phyloP scores from a whole-genome alignment of 1,140 invertebrate species.

The Triops longicaudatus region DNA sequence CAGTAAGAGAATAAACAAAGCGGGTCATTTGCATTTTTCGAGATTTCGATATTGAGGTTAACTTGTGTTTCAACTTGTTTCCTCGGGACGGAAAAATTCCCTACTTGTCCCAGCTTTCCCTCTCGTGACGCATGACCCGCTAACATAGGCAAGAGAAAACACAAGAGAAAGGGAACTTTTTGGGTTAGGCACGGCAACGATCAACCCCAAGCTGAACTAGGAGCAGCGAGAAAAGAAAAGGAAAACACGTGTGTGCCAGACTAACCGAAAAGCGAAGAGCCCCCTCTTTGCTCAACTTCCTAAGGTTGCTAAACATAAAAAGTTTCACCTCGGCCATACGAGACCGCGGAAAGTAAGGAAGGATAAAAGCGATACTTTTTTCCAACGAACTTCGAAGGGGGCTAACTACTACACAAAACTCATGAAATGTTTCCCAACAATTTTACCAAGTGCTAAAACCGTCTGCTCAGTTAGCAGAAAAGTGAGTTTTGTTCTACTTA shows the following conservation, averaged over 20 bases:
- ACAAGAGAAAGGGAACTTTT: background rate
- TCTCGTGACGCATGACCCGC: constrained; percentile 9
- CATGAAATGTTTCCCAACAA: too few relatives aligned
- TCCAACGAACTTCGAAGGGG: too few relatives aligned
- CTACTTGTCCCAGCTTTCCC: background rate
- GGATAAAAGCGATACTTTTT: too few relatives aligned
- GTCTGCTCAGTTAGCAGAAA: too few relatives aligned
- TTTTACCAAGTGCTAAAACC: too few relatives aligned
- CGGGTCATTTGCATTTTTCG: background rate
- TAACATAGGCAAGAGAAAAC: background rate
- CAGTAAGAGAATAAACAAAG: background rate
- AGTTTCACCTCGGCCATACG: background rate
- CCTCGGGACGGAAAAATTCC: background rate
- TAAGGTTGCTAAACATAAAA: background rate
- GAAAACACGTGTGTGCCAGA: background rate
- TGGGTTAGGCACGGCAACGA: background rate
- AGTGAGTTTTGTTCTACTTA: too few relatives aligned
- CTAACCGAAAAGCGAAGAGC: background rate
- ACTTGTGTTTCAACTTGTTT: background rate
- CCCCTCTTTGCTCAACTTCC: background rate
- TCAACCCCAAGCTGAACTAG: background rate
- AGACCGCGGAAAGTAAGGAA: background rate
- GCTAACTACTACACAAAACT: too few relatives aligned
- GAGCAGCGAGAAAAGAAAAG: background rate
- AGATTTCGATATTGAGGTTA: background rate